These are phyloP conservation scores for Lagopus muta DNA, from an alignment of 2,113 vertebrate genomes.

Conservation along the genomic window DNA sequence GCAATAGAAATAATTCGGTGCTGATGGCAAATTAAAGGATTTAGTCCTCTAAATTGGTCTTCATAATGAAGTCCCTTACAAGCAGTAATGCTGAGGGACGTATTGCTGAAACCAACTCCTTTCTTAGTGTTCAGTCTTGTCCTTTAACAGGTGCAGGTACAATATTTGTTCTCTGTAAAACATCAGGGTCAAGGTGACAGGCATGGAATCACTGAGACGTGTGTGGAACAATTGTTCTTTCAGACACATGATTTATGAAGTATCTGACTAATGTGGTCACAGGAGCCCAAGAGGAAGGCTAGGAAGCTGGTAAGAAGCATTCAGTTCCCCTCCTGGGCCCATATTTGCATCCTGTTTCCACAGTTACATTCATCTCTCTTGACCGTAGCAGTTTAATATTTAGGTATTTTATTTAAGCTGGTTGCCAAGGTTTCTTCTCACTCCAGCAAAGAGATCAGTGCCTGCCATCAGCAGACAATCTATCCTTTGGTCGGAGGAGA, in stretches of 20 bases:
- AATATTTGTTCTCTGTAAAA: slow-evolving; percentile 19
- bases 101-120: neutral
- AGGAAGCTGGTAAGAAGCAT: slow-evolving; percentile 49
- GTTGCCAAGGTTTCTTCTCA: neutral
- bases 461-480: neutral
- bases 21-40: slow-evolving; percentile 4
- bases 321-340: slow-evolving; percentile 1
- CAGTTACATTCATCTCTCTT: neutral
- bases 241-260: slow-evolving; percentile 70
- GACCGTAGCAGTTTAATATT: neutral
- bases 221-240: slow-evolving; percentile 45
- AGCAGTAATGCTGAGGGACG: neutral
- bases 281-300: neutral
- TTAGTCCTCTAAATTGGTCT: neutral
- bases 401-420: neutral
- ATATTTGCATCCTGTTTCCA: slow-evolving; percentile 20
- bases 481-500: neutral
- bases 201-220: slow-evolving; percentile 43
- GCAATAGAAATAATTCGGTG: neutral
- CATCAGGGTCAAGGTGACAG: slow-evolving; percentile 30
- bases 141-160: slow-evolving; percentile 3
- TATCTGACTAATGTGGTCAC: slow-evolving; percentile 53
- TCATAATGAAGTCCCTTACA: neutral
- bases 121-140: neutral
- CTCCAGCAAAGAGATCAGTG: neutral